Evolutionary conservation across 2,888 invertebrate genomes (phyloP).

Genomic region (Scaptomyza cyrtandrae): DNA sequence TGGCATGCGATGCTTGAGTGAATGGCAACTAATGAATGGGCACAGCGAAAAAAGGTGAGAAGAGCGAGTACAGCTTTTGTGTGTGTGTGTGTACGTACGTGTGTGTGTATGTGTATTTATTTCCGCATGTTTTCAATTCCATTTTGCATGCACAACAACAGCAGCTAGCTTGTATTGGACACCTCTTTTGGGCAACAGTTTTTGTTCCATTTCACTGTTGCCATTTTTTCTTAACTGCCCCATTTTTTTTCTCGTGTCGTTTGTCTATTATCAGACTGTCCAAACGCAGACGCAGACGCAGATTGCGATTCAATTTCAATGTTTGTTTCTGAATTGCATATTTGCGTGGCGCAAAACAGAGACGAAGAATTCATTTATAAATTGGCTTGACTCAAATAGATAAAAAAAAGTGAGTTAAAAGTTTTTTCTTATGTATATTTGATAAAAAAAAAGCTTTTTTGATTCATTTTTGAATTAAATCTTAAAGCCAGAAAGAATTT

Average conservation of each 20-base stretch:
- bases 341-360: slow-evolving; percentile 5
- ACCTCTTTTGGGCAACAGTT: slow-evolving; percentile 34
- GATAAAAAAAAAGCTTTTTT: not conserved
- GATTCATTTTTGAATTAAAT: not conserved
- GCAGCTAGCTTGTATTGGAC: slow-evolving; percentile 29
- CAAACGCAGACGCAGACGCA: slow-evolving; percentile 42
- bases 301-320: slow-evolving; percentile 58
- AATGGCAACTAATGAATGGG: slow-evolving; percentile 70
- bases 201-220: slow-evolving; percentile 1
- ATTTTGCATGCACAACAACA: slow-evolving; percentile 45
- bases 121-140: slow-evolving; percentile 48
- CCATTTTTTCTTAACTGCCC: not conserved
- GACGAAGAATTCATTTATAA: slow-evolving; percentile 30
- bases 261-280: slow-evolving; percentile 51
- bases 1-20: slow-evolving; percentile 46
- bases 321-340: slow-evolving; percentile 41
- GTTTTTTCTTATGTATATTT: not conserved
- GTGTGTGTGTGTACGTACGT: slow-evolving; percentile 8
- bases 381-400: slow-evolving; percentile 16
- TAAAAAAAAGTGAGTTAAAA: not conserved
- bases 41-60: slow-evolving; percentile 26
- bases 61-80: not conserved
- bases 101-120: slow-evolving; percentile 3
- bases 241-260: slow-evolving; percentile 16
- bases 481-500: not conserved